Evolutionary conservation across 2,113 vertebrate species (phyloP).

Genomic region (Eclectus roratus): DNA sequence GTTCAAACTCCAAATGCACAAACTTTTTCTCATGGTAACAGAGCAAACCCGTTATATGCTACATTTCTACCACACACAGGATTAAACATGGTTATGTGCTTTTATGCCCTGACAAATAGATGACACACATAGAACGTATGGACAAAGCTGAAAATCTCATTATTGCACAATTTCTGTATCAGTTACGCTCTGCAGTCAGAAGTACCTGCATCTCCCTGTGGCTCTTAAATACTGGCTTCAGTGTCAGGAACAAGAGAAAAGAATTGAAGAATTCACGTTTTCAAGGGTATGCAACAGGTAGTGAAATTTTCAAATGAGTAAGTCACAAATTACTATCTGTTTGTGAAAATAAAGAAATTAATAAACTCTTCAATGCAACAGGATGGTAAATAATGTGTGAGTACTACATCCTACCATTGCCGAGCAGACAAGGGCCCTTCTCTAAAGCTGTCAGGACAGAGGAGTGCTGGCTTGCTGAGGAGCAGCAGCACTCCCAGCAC

Average conservation of each 20-base stretch:
- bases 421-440: neutral
- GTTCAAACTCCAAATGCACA: neutral
- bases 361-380: neutral
- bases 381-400: neutral
- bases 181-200: neutral
- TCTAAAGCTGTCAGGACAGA: neutral
- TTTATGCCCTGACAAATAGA: neutral
- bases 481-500: neutral
- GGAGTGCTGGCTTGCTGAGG: neutral
- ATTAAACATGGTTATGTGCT: neutral
- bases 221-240: neutral
- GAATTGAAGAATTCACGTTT: neutral
- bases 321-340: neutral
- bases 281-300: neutral
- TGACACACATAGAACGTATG: neutral
- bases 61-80: neutral
- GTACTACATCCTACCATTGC: neutral
- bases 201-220: neutral
- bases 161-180: neutral
- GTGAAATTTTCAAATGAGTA: neutral
- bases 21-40: neutral
- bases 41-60: neutral
- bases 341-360: neutral
- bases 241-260: neutral
- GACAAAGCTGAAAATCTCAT: neutral